Conservation (phyloP, 2,113 vertebrate species). For the Hydropotes inermis region DNA sequence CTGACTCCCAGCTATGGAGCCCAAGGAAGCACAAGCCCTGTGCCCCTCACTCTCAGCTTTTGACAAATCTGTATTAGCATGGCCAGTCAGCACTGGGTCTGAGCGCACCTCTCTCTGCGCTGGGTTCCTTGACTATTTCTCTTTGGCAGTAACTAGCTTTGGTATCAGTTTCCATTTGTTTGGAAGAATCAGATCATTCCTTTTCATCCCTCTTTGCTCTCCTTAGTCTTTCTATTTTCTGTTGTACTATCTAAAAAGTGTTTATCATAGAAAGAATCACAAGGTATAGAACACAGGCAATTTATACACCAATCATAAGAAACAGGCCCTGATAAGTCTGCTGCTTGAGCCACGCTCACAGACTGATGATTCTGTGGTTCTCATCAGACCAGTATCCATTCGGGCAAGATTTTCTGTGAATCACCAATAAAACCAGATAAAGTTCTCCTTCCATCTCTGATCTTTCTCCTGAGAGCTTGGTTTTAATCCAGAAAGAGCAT, state of each 20-base stretch:
- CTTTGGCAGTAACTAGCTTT: background rate
- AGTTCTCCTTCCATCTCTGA: background rate
- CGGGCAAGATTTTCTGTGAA: slow-evolving; percentile 16
- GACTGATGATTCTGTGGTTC: background rate
- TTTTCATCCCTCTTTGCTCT: background rate
- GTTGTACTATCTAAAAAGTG: background rate
- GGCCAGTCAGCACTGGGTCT: background rate
- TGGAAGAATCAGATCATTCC: background rate
- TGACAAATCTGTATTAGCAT: background rate
- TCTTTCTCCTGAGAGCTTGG: background rate
- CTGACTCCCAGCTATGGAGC: background rate
- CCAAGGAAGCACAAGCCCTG: background rate
- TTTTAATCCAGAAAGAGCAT: background rate
- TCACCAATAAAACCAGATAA: background rate
- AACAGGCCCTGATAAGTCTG: background rate
- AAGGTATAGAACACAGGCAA: background rate
- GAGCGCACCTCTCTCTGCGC: background rate
- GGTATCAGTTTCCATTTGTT: background rate
- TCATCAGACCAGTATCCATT: background rate
- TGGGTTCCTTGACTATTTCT: background rate
- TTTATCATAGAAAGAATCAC: background rate
- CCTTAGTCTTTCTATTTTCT: background rate
- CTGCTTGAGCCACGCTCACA: background rate
- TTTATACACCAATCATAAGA: background rate
- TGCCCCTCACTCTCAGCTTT: background rate